A percentile compares a stretch with the other conserved stretches of the same genome.
These are phyloP conservation scores for Hylaea fasciaria DNA, from an alignment of 2,888 invertebrate genomes.

Conservation along the genomic window DNA sequence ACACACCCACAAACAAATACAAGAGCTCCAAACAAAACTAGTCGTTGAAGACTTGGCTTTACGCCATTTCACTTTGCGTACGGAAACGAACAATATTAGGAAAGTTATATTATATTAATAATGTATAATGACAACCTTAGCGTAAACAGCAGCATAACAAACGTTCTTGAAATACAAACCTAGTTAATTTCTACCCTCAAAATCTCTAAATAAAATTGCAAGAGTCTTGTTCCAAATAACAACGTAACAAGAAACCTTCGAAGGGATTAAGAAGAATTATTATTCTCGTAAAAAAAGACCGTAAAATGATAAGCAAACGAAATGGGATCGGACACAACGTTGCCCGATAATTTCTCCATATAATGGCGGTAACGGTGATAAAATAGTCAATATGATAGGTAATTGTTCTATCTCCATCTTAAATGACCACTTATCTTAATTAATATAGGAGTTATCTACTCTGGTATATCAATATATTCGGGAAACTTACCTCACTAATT, in stretches of 20 bases:
- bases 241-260: slow-evolving; percentile 13
- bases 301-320: slow-evolving; percentile 8
- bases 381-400: slow-evolving; percentile 18
- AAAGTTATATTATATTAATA: no score
- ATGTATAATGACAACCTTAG: no score
- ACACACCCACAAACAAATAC: no score
- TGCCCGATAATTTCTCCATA: slow-evolving; percentile 17
- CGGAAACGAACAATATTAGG: no score
- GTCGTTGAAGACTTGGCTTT: no score
- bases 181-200: slow-evolving; percentile 3
- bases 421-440: slow-evolving; percentile 29
- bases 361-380: slow-evolving; percentile 5
- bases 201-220: slow-evolving; percentile 16
- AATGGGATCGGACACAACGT: not conserved
- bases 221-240: slow-evolving; percentile 17
- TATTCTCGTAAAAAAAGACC: slow-evolving; percentile 22
- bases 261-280: slow-evolving; percentile 13
- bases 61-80: no score
- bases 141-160: no score
- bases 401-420: slow-evolving; percentile 27
- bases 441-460: slow-evolving; percentile 12
- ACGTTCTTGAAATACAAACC: slow-evolving; percentile 1
- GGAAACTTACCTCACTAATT: slow-evolving; percentile 31
- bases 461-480: slow-evolving; percentile 18
- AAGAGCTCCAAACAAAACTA: no score